Evolutionary conservation across 2,888 invertebrate species (phyloP).

Genomic region (Nasonovia ribisnigri): DNA sequence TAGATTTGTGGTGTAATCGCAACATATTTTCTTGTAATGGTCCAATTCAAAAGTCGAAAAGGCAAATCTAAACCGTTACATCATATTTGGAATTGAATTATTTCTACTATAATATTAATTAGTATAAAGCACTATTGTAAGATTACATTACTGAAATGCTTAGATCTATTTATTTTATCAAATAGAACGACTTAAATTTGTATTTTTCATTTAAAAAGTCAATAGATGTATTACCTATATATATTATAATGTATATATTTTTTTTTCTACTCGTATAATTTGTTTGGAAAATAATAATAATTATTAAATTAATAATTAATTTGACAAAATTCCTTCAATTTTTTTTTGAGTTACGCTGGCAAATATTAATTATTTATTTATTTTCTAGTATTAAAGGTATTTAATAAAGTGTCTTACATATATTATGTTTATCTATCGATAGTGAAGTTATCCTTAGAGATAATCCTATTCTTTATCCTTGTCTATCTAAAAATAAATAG

Average conservation of each 20-base stretch:
- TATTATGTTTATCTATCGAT: too few relatives aligned
- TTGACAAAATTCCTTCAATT: neutral
- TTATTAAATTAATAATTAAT: neutral
- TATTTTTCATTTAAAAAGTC: neutral
- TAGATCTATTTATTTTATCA: too few relatives aligned
- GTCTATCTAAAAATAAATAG: too few relatives aligned
- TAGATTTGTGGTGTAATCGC: neutral
- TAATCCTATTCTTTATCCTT: too few relatives aligned
- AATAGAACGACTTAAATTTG: neutral
- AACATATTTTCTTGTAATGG: conserved; percentile 20
- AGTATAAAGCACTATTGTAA: neutral
- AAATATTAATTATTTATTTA: neutral
- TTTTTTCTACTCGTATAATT: neutral
- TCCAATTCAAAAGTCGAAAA: conserved; percentile 34
- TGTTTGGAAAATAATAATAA: too few relatives aligned
- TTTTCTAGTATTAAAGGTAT: too few relatives aligned
- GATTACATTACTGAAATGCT: neutral
- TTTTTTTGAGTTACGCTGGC: neutral
- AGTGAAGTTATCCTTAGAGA: too few relatives aligned
- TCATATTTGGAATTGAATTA: neutral
- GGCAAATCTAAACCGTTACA: neutral
- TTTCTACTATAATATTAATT: neutral
- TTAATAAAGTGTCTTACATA: too few relatives aligned
- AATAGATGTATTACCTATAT: neutral
- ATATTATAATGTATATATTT: too few relatives aligned